phyloP scores from a whole-genome alignment of 2,113 vertebrate genomes.

The Cebus imitator region DNA sequence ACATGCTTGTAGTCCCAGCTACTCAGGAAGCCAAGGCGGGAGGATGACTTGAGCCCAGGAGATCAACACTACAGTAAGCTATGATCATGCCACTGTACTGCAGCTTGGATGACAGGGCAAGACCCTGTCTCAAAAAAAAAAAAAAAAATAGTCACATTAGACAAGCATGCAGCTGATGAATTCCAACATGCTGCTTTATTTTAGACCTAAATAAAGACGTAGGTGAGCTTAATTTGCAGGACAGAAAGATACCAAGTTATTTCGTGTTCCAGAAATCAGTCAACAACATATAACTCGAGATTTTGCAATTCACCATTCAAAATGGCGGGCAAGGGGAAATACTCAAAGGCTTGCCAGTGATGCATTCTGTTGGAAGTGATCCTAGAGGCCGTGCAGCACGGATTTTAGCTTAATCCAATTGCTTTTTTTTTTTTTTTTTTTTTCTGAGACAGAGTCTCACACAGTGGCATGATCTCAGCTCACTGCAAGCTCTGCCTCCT shows the following conservation, averaged over 20 bases:
- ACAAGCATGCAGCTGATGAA: neutral
- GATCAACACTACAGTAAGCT: no score
- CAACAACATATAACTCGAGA: conserved; percentile 10
- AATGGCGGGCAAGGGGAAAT: neutral
- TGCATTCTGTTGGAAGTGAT: neutral
- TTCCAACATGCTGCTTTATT: neutral
- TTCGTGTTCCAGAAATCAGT: neutral
- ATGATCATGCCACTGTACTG: no score
- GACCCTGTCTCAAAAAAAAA: no score
- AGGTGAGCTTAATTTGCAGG: neutral
- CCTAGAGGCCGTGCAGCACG: neutral
- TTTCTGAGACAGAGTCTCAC: neutral
- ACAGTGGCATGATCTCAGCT: no score
- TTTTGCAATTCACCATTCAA: conserved; percentile 47
- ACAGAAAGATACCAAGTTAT: neutral
- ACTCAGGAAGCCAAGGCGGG: no score
- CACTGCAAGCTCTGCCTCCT: no score
- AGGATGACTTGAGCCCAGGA: no score
- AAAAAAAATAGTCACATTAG: neutral
- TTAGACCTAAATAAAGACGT: neutral
- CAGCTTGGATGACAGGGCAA: no score
- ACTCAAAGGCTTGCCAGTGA: neutral
- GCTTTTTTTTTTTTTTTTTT: neutral
- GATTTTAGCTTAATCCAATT: neutral
- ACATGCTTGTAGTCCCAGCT: no score